A percentile compares a stretch with the other conserved stretches of the same genome.
These are phyloP conservation scores for Parnassius orleans DNA, from an alignment of 2,888 invertebrate species.

Conservation along the genomic window DNA sequence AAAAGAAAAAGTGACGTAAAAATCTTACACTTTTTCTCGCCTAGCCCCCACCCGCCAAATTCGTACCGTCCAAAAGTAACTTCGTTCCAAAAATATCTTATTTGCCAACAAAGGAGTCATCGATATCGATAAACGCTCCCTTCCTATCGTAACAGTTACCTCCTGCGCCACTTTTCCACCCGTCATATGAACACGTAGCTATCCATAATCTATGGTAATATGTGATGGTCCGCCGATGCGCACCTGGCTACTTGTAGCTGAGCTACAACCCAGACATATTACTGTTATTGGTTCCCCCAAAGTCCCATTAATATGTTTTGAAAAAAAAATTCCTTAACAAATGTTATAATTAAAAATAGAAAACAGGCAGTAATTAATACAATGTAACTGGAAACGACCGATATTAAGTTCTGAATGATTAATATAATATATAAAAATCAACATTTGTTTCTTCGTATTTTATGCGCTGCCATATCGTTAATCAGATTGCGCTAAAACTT, in stretches of 20 bases:
- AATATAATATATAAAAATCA: too few species aligned
- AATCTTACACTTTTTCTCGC: too few species aligned
- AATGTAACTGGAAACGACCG: neutral
- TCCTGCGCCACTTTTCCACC: conserved; percentile 39
- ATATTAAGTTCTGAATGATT: too few species aligned
- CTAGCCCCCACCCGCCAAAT: too few species aligned
- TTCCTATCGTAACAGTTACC: conserved; percentile 45
- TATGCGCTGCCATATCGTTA: too few species aligned
- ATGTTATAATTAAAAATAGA: neutral
- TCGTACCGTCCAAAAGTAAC: too few species aligned
- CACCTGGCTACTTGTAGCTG: conserved; percentile 26
- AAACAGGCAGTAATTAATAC: neutral
- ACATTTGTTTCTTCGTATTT: too few species aligned
- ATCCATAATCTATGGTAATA: conserved; percentile 30
- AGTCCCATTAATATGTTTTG: neutral
- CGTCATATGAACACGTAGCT: conserved; percentile 32
- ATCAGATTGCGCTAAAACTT: too few species aligned
- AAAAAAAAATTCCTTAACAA: neutral
- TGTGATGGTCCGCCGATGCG: conserved; percentile 24
- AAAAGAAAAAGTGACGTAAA: too few species aligned
- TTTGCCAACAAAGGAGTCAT: neutral
- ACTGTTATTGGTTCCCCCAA: conserved; percentile 22
- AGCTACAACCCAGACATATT: conserved; percentile 15
- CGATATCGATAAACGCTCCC: conserved; percentile 32
- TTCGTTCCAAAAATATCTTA: too few species aligned